Conservation (phyloP, 92 coral and sea anemone genomes). For the Anthopleura xanthogrammica region DNA sequence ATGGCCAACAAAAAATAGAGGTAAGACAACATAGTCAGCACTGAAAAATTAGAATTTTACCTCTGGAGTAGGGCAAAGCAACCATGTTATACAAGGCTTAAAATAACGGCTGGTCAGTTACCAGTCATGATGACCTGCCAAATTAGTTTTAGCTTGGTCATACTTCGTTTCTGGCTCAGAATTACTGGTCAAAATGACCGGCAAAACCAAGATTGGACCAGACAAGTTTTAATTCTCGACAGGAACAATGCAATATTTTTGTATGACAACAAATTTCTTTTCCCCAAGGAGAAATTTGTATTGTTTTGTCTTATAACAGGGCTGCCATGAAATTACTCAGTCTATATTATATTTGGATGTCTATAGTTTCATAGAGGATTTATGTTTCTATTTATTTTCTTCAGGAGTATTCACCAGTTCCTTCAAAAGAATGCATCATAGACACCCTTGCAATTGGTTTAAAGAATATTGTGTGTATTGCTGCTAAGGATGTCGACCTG, state of each 20-base stretch:
- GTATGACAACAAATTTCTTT: too few species aligned
- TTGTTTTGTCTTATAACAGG: too few species aligned
- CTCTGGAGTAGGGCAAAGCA: not conserved
- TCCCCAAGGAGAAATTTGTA: too few species aligned
- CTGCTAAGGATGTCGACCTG: constrained; percentile 27
- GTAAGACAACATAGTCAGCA: not conserved
- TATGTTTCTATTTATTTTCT: not conserved
- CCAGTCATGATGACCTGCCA: too few species aligned
- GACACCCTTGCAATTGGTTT: constrained; percentile 34
- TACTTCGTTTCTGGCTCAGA: too few species aligned
- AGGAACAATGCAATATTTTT: too few species aligned
- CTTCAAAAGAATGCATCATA: constrained; percentile 21
- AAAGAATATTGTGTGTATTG: constrained; percentile 24
- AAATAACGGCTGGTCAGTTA: not conserved
- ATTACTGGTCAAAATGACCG: too few species aligned
- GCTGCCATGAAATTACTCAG: too few species aligned
- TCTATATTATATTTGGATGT: not conserved
- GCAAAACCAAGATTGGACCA: too few species aligned
- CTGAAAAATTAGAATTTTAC: not conserved
- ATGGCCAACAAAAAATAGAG: constrained; percentile 27
- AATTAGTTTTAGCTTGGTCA: too few species aligned
- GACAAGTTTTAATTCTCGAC: too few species aligned
- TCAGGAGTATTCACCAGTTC: constrained; percentile 36
- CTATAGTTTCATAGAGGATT: too few species aligned
- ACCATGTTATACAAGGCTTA: not conserved